These are phyloP conservation scores for Erinaceus europaeus DNA, from an alignment of 2,113 vertebrate genomes.

Conservation along the genomic window DNA sequence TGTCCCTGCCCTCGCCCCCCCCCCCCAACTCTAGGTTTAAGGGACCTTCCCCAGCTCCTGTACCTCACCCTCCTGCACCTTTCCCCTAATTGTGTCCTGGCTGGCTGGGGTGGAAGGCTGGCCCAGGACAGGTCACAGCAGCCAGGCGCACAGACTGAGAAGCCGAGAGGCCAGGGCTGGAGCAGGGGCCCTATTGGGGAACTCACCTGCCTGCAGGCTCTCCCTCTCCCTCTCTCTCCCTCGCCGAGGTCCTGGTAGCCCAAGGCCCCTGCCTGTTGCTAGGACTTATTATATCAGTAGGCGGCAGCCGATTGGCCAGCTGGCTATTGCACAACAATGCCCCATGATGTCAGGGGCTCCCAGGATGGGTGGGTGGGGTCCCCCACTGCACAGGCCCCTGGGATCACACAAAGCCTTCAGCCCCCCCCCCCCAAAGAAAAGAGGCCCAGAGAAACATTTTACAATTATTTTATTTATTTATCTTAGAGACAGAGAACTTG, in stretches of 20 bases:
- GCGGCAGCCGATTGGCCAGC: slow-evolving; percentile 52
- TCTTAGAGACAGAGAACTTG: too few species aligned
- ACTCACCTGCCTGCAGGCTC: slow-evolving; percentile 65
- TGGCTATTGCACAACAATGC: slow-evolving; percentile 19
- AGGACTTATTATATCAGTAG: slow-evolving; percentile 49
- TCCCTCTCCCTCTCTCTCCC: slow-evolving; percentile 60
- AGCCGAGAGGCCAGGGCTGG: background rate
- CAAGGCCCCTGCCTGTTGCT: slow-evolving; percentile 46
- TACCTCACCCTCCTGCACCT: background rate
- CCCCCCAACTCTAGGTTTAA: too few species aligned
- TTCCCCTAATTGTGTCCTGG: background rate
- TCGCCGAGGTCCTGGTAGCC: background rate
- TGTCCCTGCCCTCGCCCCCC: background rate
- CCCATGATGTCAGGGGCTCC: slow-evolving; percentile 58
- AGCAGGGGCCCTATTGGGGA: background rate
- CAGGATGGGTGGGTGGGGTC: background rate
- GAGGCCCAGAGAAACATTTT: background rate
- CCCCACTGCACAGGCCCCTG: background rate
- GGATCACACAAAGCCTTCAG: background rate
- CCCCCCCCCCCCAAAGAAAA: too few species aligned
- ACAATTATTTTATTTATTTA: too few species aligned
- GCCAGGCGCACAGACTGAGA: too few species aligned
- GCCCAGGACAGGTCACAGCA: background rate
- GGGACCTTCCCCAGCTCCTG: background rate
- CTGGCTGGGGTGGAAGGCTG: background rate